Conservation (phyloP, 2,888 invertebrate genomes). For the Cynaeus angustus region DNA sequence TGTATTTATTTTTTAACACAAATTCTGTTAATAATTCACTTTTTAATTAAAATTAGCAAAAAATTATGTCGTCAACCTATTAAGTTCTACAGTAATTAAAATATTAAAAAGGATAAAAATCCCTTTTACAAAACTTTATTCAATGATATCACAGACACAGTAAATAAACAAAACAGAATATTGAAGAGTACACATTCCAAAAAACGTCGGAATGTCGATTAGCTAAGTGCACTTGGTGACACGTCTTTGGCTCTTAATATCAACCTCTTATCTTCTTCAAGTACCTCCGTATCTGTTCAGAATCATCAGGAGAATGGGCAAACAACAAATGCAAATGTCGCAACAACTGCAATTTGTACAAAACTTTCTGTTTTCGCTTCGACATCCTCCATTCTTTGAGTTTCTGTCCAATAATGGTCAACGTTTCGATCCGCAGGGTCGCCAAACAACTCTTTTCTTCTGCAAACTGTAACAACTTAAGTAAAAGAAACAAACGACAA, state of each 20-base stretch:
- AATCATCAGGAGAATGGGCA: conserved; percentile 61
- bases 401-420: conserved; percentile 73
- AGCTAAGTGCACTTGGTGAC: conserved; percentile 39
- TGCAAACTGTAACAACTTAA: conserved; percentile 63
- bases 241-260: conserved; percentile 15
- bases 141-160: conserved; percentile 34
- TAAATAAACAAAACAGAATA: conserved; percentile 15
- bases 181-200: conserved; percentile 21
- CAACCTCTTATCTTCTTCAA: conserved; percentile 52
- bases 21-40: no score
- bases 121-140: conserved; percentile 23
- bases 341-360: conserved; percentile 65
- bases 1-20: not conserved
- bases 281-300: conserved; percentile 51
- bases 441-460: conserved; percentile 72
- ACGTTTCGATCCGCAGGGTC: conserved; percentile 73
- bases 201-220: conserved; percentile 34
- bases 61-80: no score
- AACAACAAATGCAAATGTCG: conserved; percentile 67
- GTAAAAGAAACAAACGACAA: conserved; percentile 46
- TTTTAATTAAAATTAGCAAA: no score
- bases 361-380: conserved; percentile 59
- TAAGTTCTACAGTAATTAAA: no score
- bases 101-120: no score
- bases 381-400: conserved; percentile 74